Evolutionary conservation across 2,113 vertebrate species (phyloP).

Genomic region (Ramphastos sulfuratus): DNA sequence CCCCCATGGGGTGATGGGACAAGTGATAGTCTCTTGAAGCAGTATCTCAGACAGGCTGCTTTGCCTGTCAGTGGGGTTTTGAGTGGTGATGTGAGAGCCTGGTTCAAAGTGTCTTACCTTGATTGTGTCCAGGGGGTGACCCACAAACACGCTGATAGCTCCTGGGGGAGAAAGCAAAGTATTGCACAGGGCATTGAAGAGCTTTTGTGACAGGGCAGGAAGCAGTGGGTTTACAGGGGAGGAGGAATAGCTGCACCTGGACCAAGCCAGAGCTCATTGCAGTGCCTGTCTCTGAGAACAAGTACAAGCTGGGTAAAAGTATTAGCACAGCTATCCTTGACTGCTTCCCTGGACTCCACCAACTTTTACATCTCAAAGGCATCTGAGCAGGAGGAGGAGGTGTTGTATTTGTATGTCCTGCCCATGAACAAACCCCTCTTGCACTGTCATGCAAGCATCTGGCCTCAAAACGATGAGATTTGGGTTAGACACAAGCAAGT

Average conservation of each 20-base stretch:
- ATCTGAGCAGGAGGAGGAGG: neutral
- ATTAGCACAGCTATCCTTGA: neutral
- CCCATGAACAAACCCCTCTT: neutral
- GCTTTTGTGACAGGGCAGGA: neutral
- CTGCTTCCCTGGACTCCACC: neutral
- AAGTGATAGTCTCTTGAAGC: neutral
- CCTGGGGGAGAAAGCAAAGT: conserved; percentile 66
- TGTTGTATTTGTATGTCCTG: neutral
- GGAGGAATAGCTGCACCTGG: neutral
- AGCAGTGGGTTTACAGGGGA: neutral
- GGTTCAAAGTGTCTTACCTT: conserved; percentile 72
- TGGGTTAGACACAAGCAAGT: neutral
- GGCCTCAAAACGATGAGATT: neutral
- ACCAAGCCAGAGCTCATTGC: neutral
- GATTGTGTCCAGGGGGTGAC: conserved; percentile 82
- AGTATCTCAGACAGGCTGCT: neutral
- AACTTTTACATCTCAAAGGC: neutral
- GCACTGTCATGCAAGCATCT: neutral
- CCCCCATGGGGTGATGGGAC: neutral
- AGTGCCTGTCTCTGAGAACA: neutral
- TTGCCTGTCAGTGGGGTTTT: neutral
- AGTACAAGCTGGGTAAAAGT: neutral
- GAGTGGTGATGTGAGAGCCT: neutral
- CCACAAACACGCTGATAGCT: conserved; percentile 76
- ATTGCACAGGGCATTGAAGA: neutral